A percentile compares a stretch with the other conserved stretches of the same genome.
phyloP scores from a whole-genome alignment of 2,888 invertebrate genomes.

The Trachelus iudaicus region DNA sequence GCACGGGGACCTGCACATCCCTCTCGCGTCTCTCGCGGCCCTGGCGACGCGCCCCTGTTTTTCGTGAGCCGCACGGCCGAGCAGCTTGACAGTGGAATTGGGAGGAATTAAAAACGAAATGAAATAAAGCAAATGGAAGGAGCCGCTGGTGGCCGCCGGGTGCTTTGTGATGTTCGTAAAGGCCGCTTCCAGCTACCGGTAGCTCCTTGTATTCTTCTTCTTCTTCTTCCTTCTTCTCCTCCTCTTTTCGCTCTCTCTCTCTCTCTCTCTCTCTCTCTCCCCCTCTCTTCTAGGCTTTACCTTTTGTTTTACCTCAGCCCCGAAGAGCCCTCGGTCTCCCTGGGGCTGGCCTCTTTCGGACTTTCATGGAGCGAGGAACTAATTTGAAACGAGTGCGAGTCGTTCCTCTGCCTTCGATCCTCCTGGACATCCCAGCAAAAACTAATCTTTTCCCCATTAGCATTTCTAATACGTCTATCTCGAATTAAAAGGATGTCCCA shows the following conservation, averaged over 20 bases:
- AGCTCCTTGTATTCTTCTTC: not conserved
- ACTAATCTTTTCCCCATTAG: conserved; percentile 33
- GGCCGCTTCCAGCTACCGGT: conserved; percentile 26
- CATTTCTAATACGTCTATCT: conserved; percentile 49
- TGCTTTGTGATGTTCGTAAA: conserved; percentile 52
- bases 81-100: conserved; percentile 47
- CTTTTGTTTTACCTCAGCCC: not conserved
- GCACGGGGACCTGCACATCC: conserved; percentile 21
- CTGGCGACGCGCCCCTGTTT: conserved; percentile 14
- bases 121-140: conserved; percentile 51
- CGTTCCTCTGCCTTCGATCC: not conserved
- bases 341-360: conserved; percentile 27
- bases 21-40: conserved; percentile 38
- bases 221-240: conserved; percentile 19
- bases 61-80: conserved; percentile 1
- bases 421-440: conserved; percentile 26
- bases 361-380: conserved; percentile 39
- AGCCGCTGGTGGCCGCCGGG: conserved; percentile 28
- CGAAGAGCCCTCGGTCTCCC: conserved; percentile 11
- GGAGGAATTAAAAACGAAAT: conserved; percentile 54
- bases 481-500: conserved; percentile 37
- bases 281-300: conserved; percentile 13
- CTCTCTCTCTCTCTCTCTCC: conserved; percentile 13
- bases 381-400: conserved; percentile 48
- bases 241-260: conserved; percentile 10